Evolutionary conservation across 2,888 invertebrate genomes (phyloP).

Genomic region (Nomada lathburiana): DNA sequence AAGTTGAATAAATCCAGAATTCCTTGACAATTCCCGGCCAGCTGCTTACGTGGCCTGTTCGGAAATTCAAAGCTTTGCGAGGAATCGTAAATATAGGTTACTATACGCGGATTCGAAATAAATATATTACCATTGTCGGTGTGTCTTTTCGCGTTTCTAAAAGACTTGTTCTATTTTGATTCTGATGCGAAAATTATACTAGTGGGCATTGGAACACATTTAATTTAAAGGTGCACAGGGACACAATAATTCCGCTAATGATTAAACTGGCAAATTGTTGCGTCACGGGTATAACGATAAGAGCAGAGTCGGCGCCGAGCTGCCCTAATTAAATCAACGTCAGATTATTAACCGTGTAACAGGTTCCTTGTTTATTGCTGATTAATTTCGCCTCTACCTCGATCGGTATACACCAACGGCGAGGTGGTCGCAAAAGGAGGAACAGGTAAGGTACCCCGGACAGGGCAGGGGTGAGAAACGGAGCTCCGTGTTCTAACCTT

Average conservation of each 20-base stretch:
- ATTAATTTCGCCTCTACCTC: conserved; percentile 37
- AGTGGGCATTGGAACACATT: too few relatives aligned
- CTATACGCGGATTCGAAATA: not conserved
- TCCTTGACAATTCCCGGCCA: conserved; percentile 3
- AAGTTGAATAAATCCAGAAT: conserved; percentile 34
- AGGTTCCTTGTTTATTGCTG: conserved; percentile 41
- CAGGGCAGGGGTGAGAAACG: not conserved
- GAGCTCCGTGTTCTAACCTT: conserved; percentile 58
- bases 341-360: conserved; percentile 38
- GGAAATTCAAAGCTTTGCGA: conserved; percentile 18
- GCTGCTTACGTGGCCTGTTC: conserved; percentile 22
- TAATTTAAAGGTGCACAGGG: too few relatives aligned
- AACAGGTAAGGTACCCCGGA: conserved; percentile 14
- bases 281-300: not conserved
- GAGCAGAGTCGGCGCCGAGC: not conserved
- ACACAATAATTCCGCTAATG: not conserved
- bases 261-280: not conserved
- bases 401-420: conserved; percentile 15
- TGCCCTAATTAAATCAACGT: conserved; percentile 27
- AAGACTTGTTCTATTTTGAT: too few relatives aligned
- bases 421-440: conserved; percentile 39
- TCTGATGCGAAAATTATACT: too few relatives aligned
- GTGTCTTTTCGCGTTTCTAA: too few relatives aligned
- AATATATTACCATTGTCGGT: too few relatives aligned
- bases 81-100: not conserved